Evolutionary conservation across 2,888 invertebrate genomes (phyloP).

Genomic region (Orchestes rusci): DNA sequence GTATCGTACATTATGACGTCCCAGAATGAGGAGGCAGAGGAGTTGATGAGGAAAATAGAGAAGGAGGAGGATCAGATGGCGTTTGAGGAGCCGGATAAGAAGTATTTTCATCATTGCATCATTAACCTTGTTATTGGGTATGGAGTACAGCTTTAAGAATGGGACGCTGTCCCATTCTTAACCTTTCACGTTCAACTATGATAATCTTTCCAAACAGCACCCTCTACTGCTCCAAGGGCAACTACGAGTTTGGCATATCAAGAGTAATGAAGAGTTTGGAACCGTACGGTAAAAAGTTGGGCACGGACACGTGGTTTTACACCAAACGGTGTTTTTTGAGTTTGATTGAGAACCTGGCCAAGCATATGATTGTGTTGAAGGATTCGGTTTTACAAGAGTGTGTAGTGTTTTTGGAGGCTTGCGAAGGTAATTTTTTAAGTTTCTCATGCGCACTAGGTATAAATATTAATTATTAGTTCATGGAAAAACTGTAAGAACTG

Average conservation of each 20-base stretch:
- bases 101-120: conserved; percentile 93
- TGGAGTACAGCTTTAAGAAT: neutral
- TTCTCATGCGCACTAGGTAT: neutral
- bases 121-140: conserved; percentile 97
- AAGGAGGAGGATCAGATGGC: conserved; percentile 93
- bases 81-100: conserved; percentile 88
- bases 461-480: conserved; percentile 52
- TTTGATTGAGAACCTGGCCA: conserved; percentile 83
- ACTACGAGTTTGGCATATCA: conserved; percentile 98
- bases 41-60: conserved; percentile 96
- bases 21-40: conserved; percentile 97
- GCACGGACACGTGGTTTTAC: conserved; percentile 98
- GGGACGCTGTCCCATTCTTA: too few relatives aligned
- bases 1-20: conserved; percentile 99
- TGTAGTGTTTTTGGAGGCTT: conserved; percentile 81
- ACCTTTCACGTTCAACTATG: too few relatives aligned
- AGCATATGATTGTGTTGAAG: conserved; percentile 81
- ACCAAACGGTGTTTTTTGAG: conserved; percentile 93
- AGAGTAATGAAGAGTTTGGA: conserved; percentile 94
- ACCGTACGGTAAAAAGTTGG: conserved; percentile 88
- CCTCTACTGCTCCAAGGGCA: conserved; percentile 96
- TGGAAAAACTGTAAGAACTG: conserved; percentile 76
- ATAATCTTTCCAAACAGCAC: too few relatives aligned
- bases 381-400: conserved; percentile 85
- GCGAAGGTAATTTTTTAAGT: conserved; percentile 55